Conservation (phyloP, 2,797 vertebrate genomes). For the Lepus oiostolus region DNA sequence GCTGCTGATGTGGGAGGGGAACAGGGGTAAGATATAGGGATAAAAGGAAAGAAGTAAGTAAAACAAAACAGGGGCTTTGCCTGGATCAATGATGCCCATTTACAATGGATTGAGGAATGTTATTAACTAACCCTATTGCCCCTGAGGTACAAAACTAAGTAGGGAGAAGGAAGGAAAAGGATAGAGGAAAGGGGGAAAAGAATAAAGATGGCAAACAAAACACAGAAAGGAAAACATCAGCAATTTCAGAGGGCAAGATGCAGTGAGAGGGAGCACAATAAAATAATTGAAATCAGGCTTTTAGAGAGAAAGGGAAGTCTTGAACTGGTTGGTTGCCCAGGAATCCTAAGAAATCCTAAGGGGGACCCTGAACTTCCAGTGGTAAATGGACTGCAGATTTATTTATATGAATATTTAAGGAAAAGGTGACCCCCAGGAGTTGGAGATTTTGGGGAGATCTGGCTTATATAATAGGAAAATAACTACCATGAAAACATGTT, state of each 20-base stretch:
- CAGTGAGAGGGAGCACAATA: background rate
- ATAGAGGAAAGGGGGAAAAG: background rate
- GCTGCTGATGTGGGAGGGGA: background rate
- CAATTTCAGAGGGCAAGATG: background rate
- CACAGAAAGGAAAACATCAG: background rate
- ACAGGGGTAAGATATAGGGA: background rate
- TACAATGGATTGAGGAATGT: background rate
- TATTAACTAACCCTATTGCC: background rate
- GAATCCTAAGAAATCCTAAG: background rate
- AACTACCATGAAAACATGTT: background rate
- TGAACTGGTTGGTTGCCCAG: background rate
- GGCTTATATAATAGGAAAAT: background rate
- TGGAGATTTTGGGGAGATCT: background rate
- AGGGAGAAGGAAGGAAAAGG: no score
- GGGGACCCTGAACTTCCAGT: background rate
- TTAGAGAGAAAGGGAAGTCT: background rate
- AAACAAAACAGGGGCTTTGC: background rate
- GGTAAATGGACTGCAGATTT: background rate
- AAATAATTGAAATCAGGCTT: background rate
- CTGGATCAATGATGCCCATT: no score
- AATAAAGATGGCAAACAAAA: background rate
- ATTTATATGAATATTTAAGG: background rate
- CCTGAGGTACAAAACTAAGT: background rate
- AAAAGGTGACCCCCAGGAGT: background rate
- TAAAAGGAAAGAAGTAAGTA: background rate